Conservation (phyloP, 2,888 invertebrate species). For the Parnassius mnemosyne region DNA sequence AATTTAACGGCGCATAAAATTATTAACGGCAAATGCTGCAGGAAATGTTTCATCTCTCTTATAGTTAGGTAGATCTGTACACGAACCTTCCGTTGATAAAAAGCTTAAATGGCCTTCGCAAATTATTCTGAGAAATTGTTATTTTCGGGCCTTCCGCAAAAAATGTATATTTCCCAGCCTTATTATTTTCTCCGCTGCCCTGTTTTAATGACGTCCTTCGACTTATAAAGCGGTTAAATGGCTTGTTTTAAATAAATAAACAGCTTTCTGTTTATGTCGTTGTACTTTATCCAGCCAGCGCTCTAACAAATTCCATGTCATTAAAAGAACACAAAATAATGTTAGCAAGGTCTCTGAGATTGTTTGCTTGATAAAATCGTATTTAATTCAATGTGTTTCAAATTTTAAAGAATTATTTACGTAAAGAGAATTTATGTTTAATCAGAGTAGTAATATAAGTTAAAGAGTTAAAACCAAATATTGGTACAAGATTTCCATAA, state of each 20-base stretch:
- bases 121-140: constrained; percentile 72
- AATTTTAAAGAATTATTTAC: constrained; percentile 5
- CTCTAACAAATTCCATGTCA: constrained; percentile 30
- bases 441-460: too few relatives aligned
- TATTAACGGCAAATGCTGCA: constrained; percentile 63
- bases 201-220: constrained; percentile 57
- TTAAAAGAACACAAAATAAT: constrained; percentile 31
- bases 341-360: too few relatives aligned
- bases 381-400: constrained; percentile 19
- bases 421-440: not conserved
- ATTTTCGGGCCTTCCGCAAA: constrained; percentile 54
- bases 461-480: too few relatives aligned
- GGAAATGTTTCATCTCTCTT: constrained; percentile 62
- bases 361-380: constrained; percentile 16
- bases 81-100: constrained; percentile 73
- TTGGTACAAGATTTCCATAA: too few relatives aligned
- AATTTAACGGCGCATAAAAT: constrained; percentile 74
- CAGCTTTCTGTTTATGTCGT: constrained; percentile 48
- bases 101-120: constrained; percentile 70
- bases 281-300: constrained; percentile 36
- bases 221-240: constrained; percentile 62
- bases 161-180: constrained; percentile 48
- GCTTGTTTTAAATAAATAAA: constrained; percentile 64
- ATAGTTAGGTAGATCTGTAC: constrained; percentile 70
- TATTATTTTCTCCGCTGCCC: constrained; percentile 48